Percentiles rank a stretch among this genome's conserved stretches.
phyloP scores from a whole-genome alignment of 2,797 vertebrate species.

The Pipistrellus nathusii region DNA sequence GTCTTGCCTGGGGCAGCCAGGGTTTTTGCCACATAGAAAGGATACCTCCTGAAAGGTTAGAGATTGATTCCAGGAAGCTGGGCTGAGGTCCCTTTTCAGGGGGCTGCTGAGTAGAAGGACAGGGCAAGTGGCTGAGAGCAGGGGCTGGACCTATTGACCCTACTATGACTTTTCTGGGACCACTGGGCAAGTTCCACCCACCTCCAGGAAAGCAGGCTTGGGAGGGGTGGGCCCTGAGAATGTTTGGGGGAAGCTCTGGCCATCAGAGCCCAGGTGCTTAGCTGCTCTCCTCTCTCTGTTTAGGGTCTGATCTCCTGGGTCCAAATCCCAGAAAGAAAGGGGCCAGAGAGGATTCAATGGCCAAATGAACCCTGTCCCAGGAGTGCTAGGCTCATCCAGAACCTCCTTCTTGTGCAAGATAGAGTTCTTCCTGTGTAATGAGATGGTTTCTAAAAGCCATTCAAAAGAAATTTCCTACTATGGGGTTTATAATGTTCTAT shows the following conservation, averaged over 20 bases:
- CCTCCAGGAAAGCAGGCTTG: neutral
- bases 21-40: neutral
- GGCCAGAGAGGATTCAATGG: neutral
- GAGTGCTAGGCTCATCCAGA: slow-evolving; percentile 81
- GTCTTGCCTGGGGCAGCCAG: neutral
- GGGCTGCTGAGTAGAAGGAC: neutral
- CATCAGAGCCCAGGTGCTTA: neutral
- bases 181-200: neutral
- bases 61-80: neutral
- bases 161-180: neutral
- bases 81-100: neutral
- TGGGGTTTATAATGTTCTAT: slow-evolving; percentile 88
- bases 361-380: slow-evolving; percentile 67
- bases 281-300: neutral
- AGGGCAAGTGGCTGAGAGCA: neutral
- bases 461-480: slow-evolving; percentile 89
- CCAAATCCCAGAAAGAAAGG: neutral
- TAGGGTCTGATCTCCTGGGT: neutral
- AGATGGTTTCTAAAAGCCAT: slow-evolving; percentile 90
- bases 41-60: neutral
- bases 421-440: slow-evolving; percentile 88
- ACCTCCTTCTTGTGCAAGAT: slow-evolving; percentile 86
- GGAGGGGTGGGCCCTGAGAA: neutral
- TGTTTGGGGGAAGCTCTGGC: neutral
- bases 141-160: neutral